phyloP scores from a whole-genome alignment of 2,888 invertebrate species.

The Latheticus oryzae region DNA sequence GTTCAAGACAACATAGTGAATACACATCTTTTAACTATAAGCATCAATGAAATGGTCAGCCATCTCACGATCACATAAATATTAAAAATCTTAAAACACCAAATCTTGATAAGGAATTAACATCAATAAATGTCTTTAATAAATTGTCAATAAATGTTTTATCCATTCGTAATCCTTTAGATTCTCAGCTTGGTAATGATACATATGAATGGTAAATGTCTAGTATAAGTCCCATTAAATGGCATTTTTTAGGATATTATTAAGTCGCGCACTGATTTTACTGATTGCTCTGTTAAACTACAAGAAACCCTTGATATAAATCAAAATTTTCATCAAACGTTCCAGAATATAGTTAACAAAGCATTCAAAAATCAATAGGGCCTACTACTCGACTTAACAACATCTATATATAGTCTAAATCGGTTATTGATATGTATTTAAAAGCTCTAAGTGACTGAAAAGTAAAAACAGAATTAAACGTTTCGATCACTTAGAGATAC shows the following conservation, averaged over 20 bases:
- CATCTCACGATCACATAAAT: constrained; percentile 47
- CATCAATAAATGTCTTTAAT: constrained; percentile 38
- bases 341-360: constrained; percentile 38
- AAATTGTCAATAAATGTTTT: constrained; percentile 47
- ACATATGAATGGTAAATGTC: constrained; percentile 43
- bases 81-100: constrained; percentile 43
- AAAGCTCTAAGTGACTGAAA: constrained; percentile 34
- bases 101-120: constrained; percentile 37
- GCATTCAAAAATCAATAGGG: constrained; percentile 59
- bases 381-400: constrained; percentile 58
- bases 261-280: constrained; percentile 48
- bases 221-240: constrained; percentile 21
- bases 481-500: constrained; percentile 32
- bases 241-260: constrained; percentile 36
- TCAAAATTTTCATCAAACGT: constrained; percentile 43
- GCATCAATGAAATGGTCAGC: constrained; percentile 57
- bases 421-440: constrained; percentile 39
- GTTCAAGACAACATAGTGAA: constrained; percentile 44
- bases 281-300: constrained; percentile 39
- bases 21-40: constrained; percentile 44
- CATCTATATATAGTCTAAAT: constrained; percentile 35
- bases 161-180: constrained; percentile 42
- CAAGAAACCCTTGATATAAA: constrained; percentile 46
- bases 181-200: constrained; percentile 42
- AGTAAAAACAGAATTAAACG: constrained; percentile 34